Evolutionary conservation across 2,113 vertebrate species (phyloP).

Genomic region (Ivindomyrus marchei): DNA sequence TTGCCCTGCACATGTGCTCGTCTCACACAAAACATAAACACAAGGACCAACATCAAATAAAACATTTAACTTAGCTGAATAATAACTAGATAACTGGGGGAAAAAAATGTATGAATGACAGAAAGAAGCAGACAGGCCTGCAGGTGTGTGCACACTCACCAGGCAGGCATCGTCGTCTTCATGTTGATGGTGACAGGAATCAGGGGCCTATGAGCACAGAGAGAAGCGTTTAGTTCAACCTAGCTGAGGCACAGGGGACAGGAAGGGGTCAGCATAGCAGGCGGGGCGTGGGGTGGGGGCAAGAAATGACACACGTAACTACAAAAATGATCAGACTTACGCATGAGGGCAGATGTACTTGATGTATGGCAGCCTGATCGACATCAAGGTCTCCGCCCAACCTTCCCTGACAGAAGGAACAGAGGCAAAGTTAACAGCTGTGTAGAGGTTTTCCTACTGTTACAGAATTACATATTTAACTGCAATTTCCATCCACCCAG

Average conservation of each 20-base stretch:
- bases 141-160: slow-evolving; percentile 65
- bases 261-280: not conserved
- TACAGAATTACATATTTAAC: not conserved
- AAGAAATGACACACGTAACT: not conserved
- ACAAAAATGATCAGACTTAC: slow-evolving; percentile 69
- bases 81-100: not conserved
- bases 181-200: slow-evolving; percentile 95
- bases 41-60: not conserved
- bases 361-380: slow-evolving; percentile 83
- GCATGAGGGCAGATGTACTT: slow-evolving; percentile 97
- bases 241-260: not conserved
- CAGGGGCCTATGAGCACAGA: slow-evolving; percentile 63
- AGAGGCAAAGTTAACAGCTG: not conserved
- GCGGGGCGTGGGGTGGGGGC: not conserved
- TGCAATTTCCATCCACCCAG: not conserved
- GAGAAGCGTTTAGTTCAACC: not conserved
- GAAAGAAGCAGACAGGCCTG: not conserved
- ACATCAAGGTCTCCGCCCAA: slow-evolving; percentile 82
- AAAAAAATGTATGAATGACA: not conserved
- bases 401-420: slow-evolving; percentile 69
- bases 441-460: not conserved
- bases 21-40: not conserved
- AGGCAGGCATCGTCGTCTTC: slow-evolving; percentile 88
- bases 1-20: not conserved
- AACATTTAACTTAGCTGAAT: not conserved